Evolutionary conservation across 2,113 vertebrate genomes (phyloP), one percentile per base, ranked within the genome.

Genomic region (Hylia prasina): DNA sequence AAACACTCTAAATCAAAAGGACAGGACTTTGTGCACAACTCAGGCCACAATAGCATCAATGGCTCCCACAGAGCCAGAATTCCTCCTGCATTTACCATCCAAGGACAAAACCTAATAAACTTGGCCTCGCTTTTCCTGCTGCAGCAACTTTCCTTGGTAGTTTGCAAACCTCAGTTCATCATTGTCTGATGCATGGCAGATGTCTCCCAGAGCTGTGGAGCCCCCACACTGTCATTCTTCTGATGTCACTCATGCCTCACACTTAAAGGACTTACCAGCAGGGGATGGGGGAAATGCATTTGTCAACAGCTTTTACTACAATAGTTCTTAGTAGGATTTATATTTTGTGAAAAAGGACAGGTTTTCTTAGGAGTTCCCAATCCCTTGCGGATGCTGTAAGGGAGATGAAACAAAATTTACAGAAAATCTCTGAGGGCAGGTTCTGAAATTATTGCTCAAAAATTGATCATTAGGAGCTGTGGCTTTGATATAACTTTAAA

Each of bases 1-100:
- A 78, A 90, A 93, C 65, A 50, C 92, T 53, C 64, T 88, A 79
- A 92, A 92, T 95, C 82, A 87, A 66, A 80, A 90, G 50, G 85
- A 47, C 85, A 80, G 70, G 54, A 39, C 82, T 90, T 80, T 76
- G 71, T 80, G 37, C 4, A 4, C 71, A 80, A 17, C 85, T 63
- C 90, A 88, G 87, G 82, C 78, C 84, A 65, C 89, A 93, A 50
- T 1, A n/a, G 72, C 89, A 63, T 75, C 84, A 51, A 63, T 50
- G 35, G 51, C 57, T 95, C 87, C 84, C 87, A 64, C 31, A 72
- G 78, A 84, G n/a, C 63, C 81, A 80, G 42, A 57, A 70, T 77
- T 88, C 45, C 57, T 88, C 35, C 71, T 58, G 53, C 73, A 35
- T 93, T 93, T 82, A 54, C 73, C 66, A 45, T 45, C 3, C 1